Evolutionary conservation across 2,888 invertebrate species (phyloP).

Genomic region (Arrhopalites spinosus): DNA sequence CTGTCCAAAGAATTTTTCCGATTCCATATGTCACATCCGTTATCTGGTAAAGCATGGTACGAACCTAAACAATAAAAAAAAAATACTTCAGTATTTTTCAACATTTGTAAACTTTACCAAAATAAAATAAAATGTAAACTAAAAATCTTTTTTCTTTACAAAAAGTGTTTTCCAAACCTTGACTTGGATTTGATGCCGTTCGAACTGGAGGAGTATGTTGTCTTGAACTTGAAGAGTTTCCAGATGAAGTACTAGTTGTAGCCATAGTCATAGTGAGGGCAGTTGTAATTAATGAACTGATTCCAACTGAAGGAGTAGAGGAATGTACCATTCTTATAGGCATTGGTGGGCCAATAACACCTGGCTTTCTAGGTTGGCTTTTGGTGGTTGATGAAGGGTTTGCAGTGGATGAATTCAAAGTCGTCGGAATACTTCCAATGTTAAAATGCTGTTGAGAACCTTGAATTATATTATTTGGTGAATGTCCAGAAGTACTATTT

Average conservation of each 20-base stretch:
- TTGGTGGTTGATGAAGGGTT: conserved; percentile 28
- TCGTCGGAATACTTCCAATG: conserved; percentile 13
- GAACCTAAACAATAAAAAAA: too few relatives aligned
- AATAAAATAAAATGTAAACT: too few relatives aligned
- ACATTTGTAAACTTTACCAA: too few relatives aligned
- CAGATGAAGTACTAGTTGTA: conserved; percentile 16
- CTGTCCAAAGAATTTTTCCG: conserved; percentile 18
- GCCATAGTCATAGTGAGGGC: conserved; percentile 36
- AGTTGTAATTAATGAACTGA: conserved; percentile 26
- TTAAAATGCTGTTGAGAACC: conserved; percentile 20
- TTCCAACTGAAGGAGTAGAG: not conserved
- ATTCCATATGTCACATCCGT: conserved; percentile 54
- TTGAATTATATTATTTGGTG: conserved; percentile 31
- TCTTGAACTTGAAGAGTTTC: conserved; percentile 16
- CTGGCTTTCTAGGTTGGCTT: conserved; percentile 37
- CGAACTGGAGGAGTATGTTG: conserved; percentile 46
- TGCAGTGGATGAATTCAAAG: conserved; percentile 19
- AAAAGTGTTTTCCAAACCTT: conserved; percentile 41
- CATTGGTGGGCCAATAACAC: conserved; percentile 51
- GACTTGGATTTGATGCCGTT: conserved; percentile 2
- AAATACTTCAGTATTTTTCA: too few relatives aligned
- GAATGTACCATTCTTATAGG: conserved; percentile 1
- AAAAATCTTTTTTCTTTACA: too few relatives aligned
- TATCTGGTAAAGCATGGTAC: conserved; percentile 51
- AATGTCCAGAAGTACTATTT: conserved; percentile 12